Evolutionary conservation across 2,888 invertebrate species (phyloP).

Genomic region (Aproaerema taeniolella): DNA sequence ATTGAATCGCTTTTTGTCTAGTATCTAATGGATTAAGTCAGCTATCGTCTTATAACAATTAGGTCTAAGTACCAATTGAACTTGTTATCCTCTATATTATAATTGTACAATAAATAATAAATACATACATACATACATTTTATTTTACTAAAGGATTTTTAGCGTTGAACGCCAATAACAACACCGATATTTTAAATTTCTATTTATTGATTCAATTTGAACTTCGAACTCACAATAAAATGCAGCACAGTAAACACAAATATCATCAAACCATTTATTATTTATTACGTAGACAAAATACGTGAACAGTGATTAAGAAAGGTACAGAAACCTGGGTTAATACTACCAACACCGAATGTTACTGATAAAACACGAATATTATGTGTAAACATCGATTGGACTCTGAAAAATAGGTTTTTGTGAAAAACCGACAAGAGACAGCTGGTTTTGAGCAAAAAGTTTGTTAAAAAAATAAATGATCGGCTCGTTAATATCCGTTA

Average conservation of each 20-base stretch:
- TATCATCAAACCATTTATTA: constrained; percentile 64
- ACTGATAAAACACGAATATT: constrained; percentile 31
- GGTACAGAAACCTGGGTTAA: constrained; percentile 49
- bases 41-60: too few species aligned
- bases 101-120: too few species aligned
- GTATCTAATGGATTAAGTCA: too few species aligned
- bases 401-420: constrained; percentile 32
- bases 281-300: constrained; percentile 60
- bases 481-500: constrained; percentile 53
- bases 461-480: constrained; percentile 68
- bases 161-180: constrained; percentile 43
- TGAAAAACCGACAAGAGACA: constrained; percentile 47
- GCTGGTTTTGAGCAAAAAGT: constrained; percentile 72
- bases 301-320: constrained; percentile 58
- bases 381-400: constrained; percentile 37
- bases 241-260: constrained; percentile 76
- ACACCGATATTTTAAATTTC: constrained; percentile 66
- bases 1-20: too few species aligned
- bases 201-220: constrained; percentile 78
- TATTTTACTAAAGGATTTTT: too few species aligned
- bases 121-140: too few species aligned
- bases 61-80: too few species aligned
- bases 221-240: constrained; percentile 77
- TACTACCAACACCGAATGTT: constrained; percentile 62
- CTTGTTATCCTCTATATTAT: too few species aligned